Evolutionary conservation across 2,113 vertebrate species (phyloP).

Genomic region (Patagioenas fasciata): DNA sequence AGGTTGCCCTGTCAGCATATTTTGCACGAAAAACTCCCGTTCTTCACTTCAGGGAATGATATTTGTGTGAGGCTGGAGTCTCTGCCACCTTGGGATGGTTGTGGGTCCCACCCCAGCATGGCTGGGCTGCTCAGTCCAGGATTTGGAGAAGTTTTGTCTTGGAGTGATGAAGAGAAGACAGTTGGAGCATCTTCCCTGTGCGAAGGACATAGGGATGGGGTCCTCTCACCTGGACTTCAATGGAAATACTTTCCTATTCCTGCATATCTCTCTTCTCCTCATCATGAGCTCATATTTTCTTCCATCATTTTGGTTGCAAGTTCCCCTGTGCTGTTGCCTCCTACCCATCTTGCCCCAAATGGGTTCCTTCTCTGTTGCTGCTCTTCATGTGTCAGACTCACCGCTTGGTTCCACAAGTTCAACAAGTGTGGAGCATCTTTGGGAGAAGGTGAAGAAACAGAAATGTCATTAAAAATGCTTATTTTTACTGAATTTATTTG

Average conservation of each 20-base stretch:
- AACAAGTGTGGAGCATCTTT: background rate
- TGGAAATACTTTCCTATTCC: background rate
- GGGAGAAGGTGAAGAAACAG: background rate
- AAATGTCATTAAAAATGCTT: background rate
- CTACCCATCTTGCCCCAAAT: background rate
- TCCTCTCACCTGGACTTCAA: background rate
- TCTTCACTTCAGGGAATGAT: background rate
- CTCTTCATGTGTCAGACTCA: background rate
- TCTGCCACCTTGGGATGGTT: background rate
- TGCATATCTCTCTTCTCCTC: rapidly evolving
- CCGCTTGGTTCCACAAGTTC: background rate
- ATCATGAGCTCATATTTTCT: rapidly evolving
- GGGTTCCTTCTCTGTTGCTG: background rate
- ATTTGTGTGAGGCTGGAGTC: background rate
- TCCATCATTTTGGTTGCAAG: background rate
- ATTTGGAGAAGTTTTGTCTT: background rate
- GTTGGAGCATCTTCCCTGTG: background rate
- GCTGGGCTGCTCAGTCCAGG: background rate
- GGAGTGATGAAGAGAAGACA: background rate
- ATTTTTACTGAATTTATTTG: background rate
- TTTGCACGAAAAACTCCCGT: background rate
- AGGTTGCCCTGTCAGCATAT: background rate
- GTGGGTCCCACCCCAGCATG: background rate
- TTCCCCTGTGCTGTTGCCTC: background rate
- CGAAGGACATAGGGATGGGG: rapidly evolving